Evolutionary conservation across 2,888 invertebrate genomes (phyloP).

Genomic region (Rapana venosa): DNA sequence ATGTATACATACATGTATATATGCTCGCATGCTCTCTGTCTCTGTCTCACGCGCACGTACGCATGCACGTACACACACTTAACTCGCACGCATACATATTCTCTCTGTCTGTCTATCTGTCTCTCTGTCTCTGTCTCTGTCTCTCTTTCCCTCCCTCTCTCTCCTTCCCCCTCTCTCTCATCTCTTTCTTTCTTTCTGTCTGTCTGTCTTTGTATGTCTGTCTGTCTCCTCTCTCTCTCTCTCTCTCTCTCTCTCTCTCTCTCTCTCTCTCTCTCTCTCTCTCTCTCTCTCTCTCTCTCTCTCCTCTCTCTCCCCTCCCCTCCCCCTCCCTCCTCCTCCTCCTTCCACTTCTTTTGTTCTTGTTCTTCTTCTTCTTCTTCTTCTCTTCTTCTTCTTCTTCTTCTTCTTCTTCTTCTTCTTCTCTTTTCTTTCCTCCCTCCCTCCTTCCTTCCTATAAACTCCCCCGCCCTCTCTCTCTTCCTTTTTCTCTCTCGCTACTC

Average conservation of each 20-base stretch:
- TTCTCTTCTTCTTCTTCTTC: not conserved
- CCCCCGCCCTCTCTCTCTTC: not conserved
- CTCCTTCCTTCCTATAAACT: not conserved
- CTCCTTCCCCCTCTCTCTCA: not conserved
- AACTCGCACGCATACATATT: too few species aligned
- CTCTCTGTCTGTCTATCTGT: conserved; percentile 3
- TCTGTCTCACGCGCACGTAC: conserved; percentile 25
- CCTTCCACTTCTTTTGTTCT: not conserved
- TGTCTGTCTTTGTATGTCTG: not conserved
- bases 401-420: not conserved
- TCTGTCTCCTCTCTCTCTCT: not conserved
- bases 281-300: not conserved
- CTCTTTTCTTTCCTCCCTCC: too few species aligned
- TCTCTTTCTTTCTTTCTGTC: not conserved
- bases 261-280: not conserved
- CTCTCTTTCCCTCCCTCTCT: not conserved
- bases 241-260: not conserved
- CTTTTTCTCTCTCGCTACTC: not conserved
- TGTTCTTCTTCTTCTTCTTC: not conserved
- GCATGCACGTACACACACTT: not conserved
- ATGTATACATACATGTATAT: too few species aligned
- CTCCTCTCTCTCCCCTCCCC: not conserved
- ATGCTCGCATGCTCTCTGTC: conserved; percentile 28
- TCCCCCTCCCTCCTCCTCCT: not conserved
- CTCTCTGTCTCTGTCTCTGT: not conserved